A percentile compares a stretch with the other conserved stretches of the same genome.
These are phyloP conservation scores for Natrix natrix DNA, from an alignment of 2,797 vertebrate genomes.

Conservation along the genomic window DNA sequence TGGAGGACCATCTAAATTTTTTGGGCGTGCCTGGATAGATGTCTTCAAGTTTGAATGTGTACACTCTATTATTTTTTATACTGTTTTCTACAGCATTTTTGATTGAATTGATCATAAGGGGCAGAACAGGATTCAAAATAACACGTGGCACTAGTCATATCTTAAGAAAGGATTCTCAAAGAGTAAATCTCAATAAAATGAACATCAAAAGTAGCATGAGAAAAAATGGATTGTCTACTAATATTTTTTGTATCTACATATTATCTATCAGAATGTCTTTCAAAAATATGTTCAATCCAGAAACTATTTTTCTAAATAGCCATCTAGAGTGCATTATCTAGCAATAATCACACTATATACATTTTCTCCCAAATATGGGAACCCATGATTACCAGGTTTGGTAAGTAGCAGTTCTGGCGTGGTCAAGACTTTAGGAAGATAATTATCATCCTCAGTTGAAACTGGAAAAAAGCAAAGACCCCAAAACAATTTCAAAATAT, in stretches of 20 bases:
- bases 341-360: background rate
- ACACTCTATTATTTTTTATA: background rate
- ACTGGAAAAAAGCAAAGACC: background rate
- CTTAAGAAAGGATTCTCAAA: background rate
- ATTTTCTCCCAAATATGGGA: background rate
- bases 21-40: background rate
- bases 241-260: background rate
- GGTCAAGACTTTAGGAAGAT: background rate
- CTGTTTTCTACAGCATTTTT: background rate
- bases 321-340: background rate
- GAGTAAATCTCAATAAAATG: background rate
- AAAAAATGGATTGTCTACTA: background rate
- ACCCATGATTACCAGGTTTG: background rate
- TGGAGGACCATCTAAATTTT: too few species aligned
- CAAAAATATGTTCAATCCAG: background rate
- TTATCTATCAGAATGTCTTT: background rate
- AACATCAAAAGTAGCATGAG: background rate
- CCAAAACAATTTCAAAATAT: background rate
- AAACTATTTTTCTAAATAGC: background rate
- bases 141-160: background rate
- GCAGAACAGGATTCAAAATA: background rate
- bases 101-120: background rate
- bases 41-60: background rate
- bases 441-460: background rate
- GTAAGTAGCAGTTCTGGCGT: background rate